Conservation (phyloP, 1,140 invertebrate species). For the Diplogasteroides magnus region DNA sequence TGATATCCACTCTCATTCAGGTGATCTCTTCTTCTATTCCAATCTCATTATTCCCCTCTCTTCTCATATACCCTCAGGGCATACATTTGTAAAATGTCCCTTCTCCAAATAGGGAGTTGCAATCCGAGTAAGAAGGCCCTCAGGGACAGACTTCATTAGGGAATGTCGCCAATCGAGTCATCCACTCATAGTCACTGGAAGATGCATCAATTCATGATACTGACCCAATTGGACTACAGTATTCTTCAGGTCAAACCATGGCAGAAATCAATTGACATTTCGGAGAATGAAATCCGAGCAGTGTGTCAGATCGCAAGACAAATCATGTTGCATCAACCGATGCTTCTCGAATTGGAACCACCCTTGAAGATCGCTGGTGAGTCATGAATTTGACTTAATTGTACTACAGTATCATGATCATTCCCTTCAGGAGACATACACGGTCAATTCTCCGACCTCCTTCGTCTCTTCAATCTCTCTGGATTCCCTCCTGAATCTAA, state of each 20-base stretch:
- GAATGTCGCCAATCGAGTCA: too few species aligned
- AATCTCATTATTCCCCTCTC: too few species aligned
- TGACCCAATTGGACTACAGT: too few species aligned
- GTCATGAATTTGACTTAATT: not conserved
- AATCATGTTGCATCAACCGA: slow-evolving; percentile 64
- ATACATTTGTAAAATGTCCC: too few species aligned
- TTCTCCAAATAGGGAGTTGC: too few species aligned
- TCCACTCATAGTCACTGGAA: too few species aligned
- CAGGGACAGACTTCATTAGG: too few species aligned
- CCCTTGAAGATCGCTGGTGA: slow-evolving; percentile 62
- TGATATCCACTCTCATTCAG: not conserved
- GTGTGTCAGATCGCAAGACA: slow-evolving; percentile 61
- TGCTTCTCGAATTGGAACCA: slow-evolving; percentile 63
- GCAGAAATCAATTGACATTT: slow-evolving; percentile 42
- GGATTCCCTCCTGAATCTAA: slow-evolving; percentile 53
- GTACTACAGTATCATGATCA: too few species aligned
- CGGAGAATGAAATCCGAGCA: slow-evolving; percentile 47
- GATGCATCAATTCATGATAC: too few species aligned
- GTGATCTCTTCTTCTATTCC: too few species aligned
- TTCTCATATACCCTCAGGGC: too few species aligned
- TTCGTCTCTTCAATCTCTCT: slow-evolving; percentile 46
- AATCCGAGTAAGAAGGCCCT: too few species aligned
- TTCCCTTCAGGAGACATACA: slow-evolving; percentile 46
- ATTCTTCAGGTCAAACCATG: slow-evolving; percentile 24
- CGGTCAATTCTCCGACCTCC: slow-evolving; percentile 47